Base-by-base conservation (phyloP, 1,140 invertebrate species). In the Akabosia matsudoensis region DNA sequence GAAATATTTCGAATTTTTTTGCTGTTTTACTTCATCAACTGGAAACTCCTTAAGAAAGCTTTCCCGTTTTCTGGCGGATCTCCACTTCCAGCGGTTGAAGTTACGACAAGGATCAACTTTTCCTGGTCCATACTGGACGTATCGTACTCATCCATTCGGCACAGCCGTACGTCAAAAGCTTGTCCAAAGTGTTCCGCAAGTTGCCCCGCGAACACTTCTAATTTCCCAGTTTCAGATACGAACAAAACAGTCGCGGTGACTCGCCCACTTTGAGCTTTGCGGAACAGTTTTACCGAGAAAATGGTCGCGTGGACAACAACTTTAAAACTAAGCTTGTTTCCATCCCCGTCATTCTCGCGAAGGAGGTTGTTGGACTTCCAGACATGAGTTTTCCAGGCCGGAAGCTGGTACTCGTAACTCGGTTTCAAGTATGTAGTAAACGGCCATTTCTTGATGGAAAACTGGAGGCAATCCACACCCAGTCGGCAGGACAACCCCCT, bases 281-380 rank as follows among this genome's bases (percentile, higher is more conserved):
- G 94, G 85, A 98, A 98, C 76, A 98, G 86, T 86, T 97, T 97
- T 18, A 95, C 96, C 37, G 96, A 97, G 85, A 98, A 97, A 87
- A 97, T 97, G 33, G 98, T 96, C 74, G 96, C 96, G 83, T 96
- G 94, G 56, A 96, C 96, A 82, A 98, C 95, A 88, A 97, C 96
- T 86, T 97, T 96, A 86, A 98, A 98, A 84, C 96, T 93, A 85
- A 97, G 97, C 87, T 97, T 97, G 81, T 93, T 89, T 83, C 91
- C 88, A 33, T 92, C 90, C 85, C 92, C 93, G 81, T 82, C 76
- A 70, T 61, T 80, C 76, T 28, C 78, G 34, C 22, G 45, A 24
- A 67, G 74, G 70, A 18, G 73, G 82, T 72, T 91, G 91, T 84
- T 96, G n/a, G n/a, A 96, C 83, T 97, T 95, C 95, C 95, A 97